These are phyloP conservation scores for Cenopis cana DNA, from an alignment of 2,888 invertebrate species.

Conservation along the genomic window DNA sequence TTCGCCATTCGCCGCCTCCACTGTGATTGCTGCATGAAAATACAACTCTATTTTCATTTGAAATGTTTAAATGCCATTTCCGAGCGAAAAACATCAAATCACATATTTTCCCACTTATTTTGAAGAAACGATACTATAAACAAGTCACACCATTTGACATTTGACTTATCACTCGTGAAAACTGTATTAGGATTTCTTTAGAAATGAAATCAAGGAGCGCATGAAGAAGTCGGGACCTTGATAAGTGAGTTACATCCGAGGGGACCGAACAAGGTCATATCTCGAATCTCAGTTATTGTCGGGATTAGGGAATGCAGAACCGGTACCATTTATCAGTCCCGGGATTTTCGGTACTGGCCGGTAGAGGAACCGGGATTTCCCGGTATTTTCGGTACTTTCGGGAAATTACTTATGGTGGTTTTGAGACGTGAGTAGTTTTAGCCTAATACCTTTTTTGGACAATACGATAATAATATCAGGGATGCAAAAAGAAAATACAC, in stretches of 20 bases:
- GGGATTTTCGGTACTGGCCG: too few relatives aligned
- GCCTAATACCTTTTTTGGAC: too few relatives aligned
- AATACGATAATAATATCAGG: too few relatives aligned
- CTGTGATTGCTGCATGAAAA: slow-evolving; percentile 57
- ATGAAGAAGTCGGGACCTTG: slow-evolving; percentile 50
- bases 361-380: too few relatives aligned
- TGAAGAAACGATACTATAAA: neutral
- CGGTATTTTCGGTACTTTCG: too few relatives aligned
- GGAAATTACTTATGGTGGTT: too few relatives aligned
- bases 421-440: too few relatives aligned
- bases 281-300: slow-evolving; percentile 54
- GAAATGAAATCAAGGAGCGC: slow-evolving; percentile 33
- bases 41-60: slow-evolving; percentile 50
- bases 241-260: slow-evolving; percentile 54
- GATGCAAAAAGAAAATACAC: too few relatives aligned
- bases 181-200: slow-evolving; percentile 39
- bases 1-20: slow-evolving; percentile 61
- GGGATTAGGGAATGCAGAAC: too few relatives aligned
- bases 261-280: slow-evolving; percentile 64
- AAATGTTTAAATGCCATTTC: slow-evolving; percentile 17
- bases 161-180: slow-evolving; percentile 25
- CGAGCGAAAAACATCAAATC: neutral
- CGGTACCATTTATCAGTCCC: too few relatives aligned
- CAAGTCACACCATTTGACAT: neutral
- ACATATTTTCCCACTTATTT: neutral